Conservation (phyloP, 2,113 vertebrate species). For the Entosphenus tridentatus region DNA sequence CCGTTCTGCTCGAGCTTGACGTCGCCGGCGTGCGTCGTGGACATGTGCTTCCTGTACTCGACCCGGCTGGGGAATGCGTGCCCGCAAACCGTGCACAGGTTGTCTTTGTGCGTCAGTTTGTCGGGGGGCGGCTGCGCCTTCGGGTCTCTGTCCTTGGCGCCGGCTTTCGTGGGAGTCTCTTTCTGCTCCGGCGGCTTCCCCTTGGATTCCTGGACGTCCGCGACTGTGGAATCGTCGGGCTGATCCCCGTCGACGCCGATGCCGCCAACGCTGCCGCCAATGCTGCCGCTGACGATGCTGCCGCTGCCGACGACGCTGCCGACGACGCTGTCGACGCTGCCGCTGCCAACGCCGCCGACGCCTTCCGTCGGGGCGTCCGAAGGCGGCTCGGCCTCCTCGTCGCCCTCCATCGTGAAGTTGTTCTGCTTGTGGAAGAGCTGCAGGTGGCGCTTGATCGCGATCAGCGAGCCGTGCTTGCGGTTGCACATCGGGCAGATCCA, state of each 20-base stretch:
- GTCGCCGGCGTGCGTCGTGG: neutral
- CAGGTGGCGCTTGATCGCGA: slow-evolving; percentile 77
- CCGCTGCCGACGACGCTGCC: neutral
- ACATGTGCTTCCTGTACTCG: neutral
- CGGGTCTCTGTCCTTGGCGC: too few relatives aligned
- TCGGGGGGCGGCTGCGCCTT: too few relatives aligned
- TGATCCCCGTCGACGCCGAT: neutral
- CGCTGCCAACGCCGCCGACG: neutral
- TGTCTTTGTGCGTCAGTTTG: too few relatives aligned
- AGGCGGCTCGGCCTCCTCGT: neutral
- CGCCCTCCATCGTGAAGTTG: neutral
- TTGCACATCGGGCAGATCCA: slow-evolving; percentile 75
- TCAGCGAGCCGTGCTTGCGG: slow-evolving; percentile 69
- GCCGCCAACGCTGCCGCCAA: neutral
- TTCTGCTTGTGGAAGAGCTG: slow-evolving; percentile 40
- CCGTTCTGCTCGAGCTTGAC: too few relatives aligned
- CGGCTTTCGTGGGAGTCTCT: too few relatives aligned
- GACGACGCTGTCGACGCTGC: neutral
- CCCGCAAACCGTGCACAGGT: neutral
- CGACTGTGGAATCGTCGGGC: neutral
- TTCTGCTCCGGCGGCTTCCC: too few relatives aligned
- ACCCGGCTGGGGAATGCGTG: slow-evolving; percentile 1
- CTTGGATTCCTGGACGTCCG: too few relatives aligned
- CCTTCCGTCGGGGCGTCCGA: neutral
- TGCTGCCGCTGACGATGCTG: neutral